A percentile compares a stretch with the other conserved stretches of the same genome.
Evolutionary conservation across 92 coral and sea anemone species (phyloP).

Genomic region (Zoanthus sociatus): DNA sequence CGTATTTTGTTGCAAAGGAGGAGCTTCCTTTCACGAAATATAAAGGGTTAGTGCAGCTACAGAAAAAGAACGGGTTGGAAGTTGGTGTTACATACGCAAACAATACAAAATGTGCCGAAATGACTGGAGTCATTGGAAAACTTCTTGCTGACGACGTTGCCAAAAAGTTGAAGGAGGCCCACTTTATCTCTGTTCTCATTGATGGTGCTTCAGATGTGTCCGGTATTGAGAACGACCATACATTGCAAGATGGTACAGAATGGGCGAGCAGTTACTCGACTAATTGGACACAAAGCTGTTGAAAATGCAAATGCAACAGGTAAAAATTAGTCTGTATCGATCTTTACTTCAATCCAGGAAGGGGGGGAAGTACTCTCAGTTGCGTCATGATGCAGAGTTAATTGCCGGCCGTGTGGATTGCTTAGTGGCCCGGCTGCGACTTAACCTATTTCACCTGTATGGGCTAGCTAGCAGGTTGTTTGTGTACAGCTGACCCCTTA

Average conservation of each 20-base stretch:
- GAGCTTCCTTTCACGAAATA: slow-evolving; percentile 54
- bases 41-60: slow-evolving; percentile 31
- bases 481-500: slow-evolving; percentile 1
- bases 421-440: slow-evolving; percentile 6
- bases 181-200: slow-evolving; percentile 25
- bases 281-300: slow-evolving; percentile 56
- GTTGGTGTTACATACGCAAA: slow-evolving; percentile 33
- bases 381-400: background rate
- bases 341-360: background rate
- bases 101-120: slow-evolving; percentile 46
- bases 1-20: slow-evolving; percentile 53
- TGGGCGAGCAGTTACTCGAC: slow-evolving; percentile 46
- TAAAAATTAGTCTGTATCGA: slow-evolving; percentile 19
- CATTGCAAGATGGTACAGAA: slow-evolving; percentile 25
- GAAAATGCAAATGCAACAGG: slow-evolving; percentile 46
- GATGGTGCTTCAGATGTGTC: slow-evolving; percentile 50
- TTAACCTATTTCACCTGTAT: slow-evolving; percentile 6
- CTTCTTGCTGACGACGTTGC: slow-evolving; percentile 15
- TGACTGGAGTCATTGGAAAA: slow-evolving; percentile 25
- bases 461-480: slow-evolving; percentile 10
- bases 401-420: slow-evolving; percentile 1
- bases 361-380: background rate
- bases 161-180: slow-evolving; percentile 22
- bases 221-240: slow-evolving; percentile 49
- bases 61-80: slow-evolving; percentile 43